A percentile compares a stretch with the other conserved stretches of the same genome.
Evolutionary conservation across 2,113 vertebrate genomes (phyloP).

Genomic region (Apus apus): DNA sequence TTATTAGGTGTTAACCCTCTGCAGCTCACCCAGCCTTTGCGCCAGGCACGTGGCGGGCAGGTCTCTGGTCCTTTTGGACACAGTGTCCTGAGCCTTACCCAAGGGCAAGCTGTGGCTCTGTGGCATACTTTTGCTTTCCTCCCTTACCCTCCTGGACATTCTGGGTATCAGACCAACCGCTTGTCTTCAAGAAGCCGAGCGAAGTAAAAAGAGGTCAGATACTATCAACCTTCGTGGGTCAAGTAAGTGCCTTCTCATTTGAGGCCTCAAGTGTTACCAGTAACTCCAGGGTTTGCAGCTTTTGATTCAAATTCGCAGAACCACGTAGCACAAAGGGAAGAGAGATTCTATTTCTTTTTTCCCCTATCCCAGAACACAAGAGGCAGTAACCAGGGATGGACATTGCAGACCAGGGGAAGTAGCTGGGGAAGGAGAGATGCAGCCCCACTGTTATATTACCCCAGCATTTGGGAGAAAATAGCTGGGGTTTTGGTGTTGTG

Average conservation of each 20-base stretch:
- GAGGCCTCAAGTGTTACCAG: neutral
- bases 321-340: neutral
- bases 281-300: neutral
- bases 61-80: rapidly evolving
- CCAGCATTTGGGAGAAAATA: neutral
- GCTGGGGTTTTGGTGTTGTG: neutral
- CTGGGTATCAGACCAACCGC: neutral
- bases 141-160: neutral
- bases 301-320: slow-evolving; percentile 28
- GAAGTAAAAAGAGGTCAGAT: slow-evolving; percentile 52
- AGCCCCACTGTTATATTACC: neutral
- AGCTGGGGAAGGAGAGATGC: neutral
- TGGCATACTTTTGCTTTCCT: neutral
- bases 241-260: neutral
- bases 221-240: neutral
- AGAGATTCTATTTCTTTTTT: neutral
- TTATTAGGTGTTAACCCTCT: neutral
- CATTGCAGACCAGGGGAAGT: neutral
- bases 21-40: neutral
- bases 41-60: rapidly evolving
- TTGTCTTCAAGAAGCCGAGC: neutral
- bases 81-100: rapidly evolving
- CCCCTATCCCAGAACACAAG: neutral
- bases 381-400: neutral
- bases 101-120: neutral